A percentile compares a stretch with the other conserved stretches of the same genome.
Conservation (phyloP, 35 echinoderm and acorn worm species). For the Heliocidaris tuberculata region DNA sequence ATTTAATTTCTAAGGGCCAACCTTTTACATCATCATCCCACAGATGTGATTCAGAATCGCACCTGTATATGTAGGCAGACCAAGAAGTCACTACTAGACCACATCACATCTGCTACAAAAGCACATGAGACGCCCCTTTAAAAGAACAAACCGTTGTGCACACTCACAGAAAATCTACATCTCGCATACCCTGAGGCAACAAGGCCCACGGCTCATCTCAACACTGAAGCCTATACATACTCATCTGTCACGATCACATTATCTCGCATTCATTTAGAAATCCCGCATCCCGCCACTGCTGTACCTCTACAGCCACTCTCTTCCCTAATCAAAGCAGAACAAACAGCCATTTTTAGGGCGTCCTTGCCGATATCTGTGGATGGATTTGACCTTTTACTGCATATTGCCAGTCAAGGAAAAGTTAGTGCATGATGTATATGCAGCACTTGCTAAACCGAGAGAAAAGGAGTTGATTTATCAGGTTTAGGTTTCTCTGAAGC, state of each 20-base stretch:
- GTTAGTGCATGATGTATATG: not conserved
- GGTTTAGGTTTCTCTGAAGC: too few species aligned
- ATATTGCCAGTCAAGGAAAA: not conserved
- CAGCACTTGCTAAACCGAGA: not conserved
- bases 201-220: not conserved
- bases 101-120: too few species aligned
- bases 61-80: too few species aligned
- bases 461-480: too few species aligned
- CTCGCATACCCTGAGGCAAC: not conserved
- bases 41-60: too few species aligned
- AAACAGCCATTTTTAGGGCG: not conserved
- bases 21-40: too few species aligned
- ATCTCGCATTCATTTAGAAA: not conserved
- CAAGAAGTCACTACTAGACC: too few species aligned
- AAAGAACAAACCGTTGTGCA: not conserved
- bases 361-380: not conserved
- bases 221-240: not conserved
- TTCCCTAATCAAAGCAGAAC: not conserved
- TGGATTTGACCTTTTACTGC: not conserved
- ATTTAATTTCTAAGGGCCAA: too few species aligned
- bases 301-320: not conserved
- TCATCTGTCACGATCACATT: not conserved
- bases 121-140: too few species aligned
- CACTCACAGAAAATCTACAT: not conserved
- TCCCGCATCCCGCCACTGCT: not conserved